Base-by-base conservation (phyloP, 1,140 invertebrate genomes). In the Apis florea region DNA sequence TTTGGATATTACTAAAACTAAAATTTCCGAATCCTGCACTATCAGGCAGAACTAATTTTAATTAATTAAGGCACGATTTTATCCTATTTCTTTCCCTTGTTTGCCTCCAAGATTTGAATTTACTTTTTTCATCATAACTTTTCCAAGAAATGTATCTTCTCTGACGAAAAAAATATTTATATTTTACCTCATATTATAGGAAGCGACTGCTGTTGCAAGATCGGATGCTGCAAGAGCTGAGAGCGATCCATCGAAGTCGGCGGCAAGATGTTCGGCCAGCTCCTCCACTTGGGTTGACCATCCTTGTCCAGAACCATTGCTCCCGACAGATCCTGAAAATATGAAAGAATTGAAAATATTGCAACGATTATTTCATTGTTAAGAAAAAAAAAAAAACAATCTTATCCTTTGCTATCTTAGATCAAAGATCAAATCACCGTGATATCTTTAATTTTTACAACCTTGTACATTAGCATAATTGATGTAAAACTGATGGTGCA, bases 231-330 rank as follows among this genome's bases (percentile, higher is more conserved):
- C 96, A 17, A 97, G 93, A 11, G 96, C 96, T 6, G 96, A 96
- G 9, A 97, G 93, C 9, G 96, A 96, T 64, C 96, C 96, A 91
- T 97, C 97, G 89, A 97, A 96, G 91, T 97, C 96, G 24, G 96
- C 96, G 26, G 95, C 96, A 83, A 96, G 94, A 79, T 95, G 96
- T 86, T 96, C 96, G 85, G 96, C 95, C 73, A 97, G 94, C 82
- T 95, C 95, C 83, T 95, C 95, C 63, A 95, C 94, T 80, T 94
- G 93, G 5, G 90, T 89, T 2, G 91, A 91, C 93, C 93, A 93
- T 56, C 90, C 90, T 82, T 93, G 92, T 49, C 86, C 90, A 17
- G 90, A 92, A n/a, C 90, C 88, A 92, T 93, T 93, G 79, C 88
- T 93, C 73, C 90, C 92, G 76, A 88, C 80, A 11, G 89, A 92